These are phyloP conservation scores for Drosophila monieri DNA, from an alignment of 2,888 invertebrate species.

Conservation along the genomic window DNA sequence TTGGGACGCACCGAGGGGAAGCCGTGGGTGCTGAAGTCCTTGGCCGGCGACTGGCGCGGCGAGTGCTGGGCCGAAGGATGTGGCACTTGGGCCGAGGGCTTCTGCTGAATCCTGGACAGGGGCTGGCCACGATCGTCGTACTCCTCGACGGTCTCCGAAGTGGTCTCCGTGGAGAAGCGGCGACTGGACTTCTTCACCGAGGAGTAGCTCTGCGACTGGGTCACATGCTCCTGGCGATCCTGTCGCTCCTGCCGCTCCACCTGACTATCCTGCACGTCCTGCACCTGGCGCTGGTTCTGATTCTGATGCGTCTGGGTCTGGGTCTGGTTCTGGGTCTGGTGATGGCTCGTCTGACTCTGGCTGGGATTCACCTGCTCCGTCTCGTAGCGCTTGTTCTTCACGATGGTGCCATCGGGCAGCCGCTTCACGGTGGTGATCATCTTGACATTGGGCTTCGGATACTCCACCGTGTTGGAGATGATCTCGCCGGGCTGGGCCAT, in stretches of 20 bases:
- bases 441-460: slow-evolving; percentile 88
- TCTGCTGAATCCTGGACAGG: slow-evolving; percentile 30
- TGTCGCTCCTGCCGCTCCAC: slow-evolving; percentile 60
- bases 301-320: slow-evolving; percentile 34
- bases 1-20: slow-evolving; percentile 77
- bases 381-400: slow-evolving; percentile 89
- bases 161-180: slow-evolving; percentile 81
- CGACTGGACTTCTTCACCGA: slow-evolving; percentile 81
- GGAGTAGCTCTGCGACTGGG: slow-evolving; percentile 72
- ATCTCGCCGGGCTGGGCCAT: slow-evolving; percentile 85
- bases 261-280: slow-evolving; percentile 40
- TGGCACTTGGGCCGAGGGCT: neutral
- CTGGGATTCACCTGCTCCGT: slow-evolving; percentile 83
- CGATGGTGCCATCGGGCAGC: slow-evolving; percentile 87
- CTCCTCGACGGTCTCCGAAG: slow-evolving; percentile 81
- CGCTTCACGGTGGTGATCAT: slow-evolving; percentile 88
- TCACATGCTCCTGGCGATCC: slow-evolving; percentile 44
- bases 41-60: slow-evolving; percentile 46
- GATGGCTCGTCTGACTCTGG: slow-evolving; percentile 19
- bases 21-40: slow-evolving; percentile 76
- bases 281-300: slow-evolving; percentile 30
- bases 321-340: slow-evolving; percentile 49
- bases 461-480: slow-evolving; percentile 86
- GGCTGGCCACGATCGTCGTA: slow-evolving; percentile 58
- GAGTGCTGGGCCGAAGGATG: slow-evolving; percentile 2